phyloP scores from a whole-genome alignment of 2,888 invertebrate genomes.

The Euclidia mi region DNA sequence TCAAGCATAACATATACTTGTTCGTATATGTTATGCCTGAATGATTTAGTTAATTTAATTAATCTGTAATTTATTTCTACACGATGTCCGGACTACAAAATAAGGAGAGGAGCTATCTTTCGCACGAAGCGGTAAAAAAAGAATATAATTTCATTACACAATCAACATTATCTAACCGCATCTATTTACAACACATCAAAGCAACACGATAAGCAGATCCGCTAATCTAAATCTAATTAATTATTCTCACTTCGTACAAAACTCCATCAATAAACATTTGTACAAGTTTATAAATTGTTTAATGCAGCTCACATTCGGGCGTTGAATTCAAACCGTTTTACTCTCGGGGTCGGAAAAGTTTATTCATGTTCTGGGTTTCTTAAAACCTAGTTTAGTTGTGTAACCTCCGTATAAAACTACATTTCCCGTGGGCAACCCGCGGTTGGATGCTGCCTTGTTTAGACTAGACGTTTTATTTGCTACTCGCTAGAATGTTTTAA shows the following conservation, averaged over 20 bases:
- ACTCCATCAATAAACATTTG: constrained; percentile 42
- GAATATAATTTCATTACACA: neutral
- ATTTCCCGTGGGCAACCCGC: constrained; percentile 64
- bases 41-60: no score
- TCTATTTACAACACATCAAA: no score
- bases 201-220: no score
- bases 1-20: no score
- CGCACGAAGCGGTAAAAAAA: no score
- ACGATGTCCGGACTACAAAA: no score
- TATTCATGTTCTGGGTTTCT: constrained; percentile 58
- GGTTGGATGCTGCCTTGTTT: constrained; percentile 47
- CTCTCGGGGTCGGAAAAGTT: constrained; percentile 53
- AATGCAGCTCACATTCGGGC: constrained; percentile 35
- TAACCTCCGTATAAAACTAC: constrained; percentile 67
- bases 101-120: no score
- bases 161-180: neutral
- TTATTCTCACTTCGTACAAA: constrained; percentile 24
- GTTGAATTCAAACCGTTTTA: constrained; percentile 51
- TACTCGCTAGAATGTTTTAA: neutral
- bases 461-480: constrained; percentile 1
- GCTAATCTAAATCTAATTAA: constrained; percentile 28
- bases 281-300: constrained; percentile 17
- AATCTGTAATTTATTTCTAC: no score
- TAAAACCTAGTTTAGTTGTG: constrained; percentile 74
- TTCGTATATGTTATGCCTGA: no score